Percentiles rank a stretch among this genome's conserved stretches.
These are phyloP conservation scores for Lycaena phlaeas DNA, from an alignment of 2,888 invertebrate genomes.

Conservation along the genomic window DNA sequence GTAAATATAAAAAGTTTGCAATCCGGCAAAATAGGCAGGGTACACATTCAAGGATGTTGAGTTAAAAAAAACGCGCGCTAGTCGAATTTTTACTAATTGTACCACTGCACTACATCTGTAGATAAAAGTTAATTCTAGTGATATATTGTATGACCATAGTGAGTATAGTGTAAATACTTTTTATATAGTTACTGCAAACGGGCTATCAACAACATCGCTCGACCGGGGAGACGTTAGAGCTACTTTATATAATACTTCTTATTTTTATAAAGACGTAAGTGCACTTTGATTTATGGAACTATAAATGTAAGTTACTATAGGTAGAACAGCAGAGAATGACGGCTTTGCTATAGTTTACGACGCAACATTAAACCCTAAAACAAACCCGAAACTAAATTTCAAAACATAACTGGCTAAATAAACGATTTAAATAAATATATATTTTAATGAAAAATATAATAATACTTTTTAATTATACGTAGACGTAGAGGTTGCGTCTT, in stretches of 20 bases:
- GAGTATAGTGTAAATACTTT: slow-evolving; percentile 69
- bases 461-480: too few species aligned
- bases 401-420: neutral
- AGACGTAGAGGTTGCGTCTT: neutral
- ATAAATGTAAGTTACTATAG: slow-evolving; percentile 32
- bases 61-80: slow-evolving; percentile 5
- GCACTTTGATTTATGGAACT: slow-evolving; percentile 70
- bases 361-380: neutral
- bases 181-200: slow-evolving; percentile 58
- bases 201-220: slow-evolving; percentile 53
- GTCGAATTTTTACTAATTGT: slow-evolving; percentile 31
- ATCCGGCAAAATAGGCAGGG: neutral
- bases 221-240: slow-evolving; percentile 38
- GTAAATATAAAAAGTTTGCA: too few species aligned
- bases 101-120: slow-evolving; percentile 47
- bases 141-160: slow-evolving; percentile 60
- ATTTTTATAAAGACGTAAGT: slow-evolving; percentile 62
- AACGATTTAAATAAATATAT: slow-evolving; percentile 1
- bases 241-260: slow-evolving; percentile 59
- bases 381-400: neutral
- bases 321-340: slow-evolving; percentile 19
- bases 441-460: neutral
- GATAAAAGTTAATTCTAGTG: slow-evolving; percentile 63
- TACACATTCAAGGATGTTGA: neutral
- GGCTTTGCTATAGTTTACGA: neutral